These are phyloP conservation scores for Myxocyprinus asiaticus DNA, from an alignment of 2,113 vertebrate species.

Conservation along the genomic window DNA sequence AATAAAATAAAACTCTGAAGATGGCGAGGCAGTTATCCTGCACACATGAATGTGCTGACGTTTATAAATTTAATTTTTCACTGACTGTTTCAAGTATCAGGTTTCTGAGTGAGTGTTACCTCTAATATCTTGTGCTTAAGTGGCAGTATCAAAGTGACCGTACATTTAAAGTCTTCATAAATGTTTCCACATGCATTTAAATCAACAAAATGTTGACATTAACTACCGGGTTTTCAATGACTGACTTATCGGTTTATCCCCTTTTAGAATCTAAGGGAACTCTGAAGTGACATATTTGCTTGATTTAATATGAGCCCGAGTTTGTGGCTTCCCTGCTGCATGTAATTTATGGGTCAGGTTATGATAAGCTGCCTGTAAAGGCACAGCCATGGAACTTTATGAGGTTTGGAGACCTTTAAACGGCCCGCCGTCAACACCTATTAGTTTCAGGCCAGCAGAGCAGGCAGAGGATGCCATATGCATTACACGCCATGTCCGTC, in stretches of 20 bases:
- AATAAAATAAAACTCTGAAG: background rate
- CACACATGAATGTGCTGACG: background rate
- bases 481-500: slow-evolving; percentile 48
- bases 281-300: slow-evolving; percentile 38
- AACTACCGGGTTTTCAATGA: slow-evolving; percentile 15
- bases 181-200: slow-evolving; percentile 22
- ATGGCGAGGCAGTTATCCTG: background rate
- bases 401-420: slow-evolving; percentile 66
- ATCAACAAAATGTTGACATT: slow-evolving; percentile 4
- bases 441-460: slow-evolving; percentile 65
- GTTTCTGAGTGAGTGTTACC: background rate
- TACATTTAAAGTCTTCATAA: slow-evolving; percentile 7
- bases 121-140: background rate
- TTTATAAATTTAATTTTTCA: background rate
- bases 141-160: too few relatives aligned
- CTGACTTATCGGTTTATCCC: slow-evolving; percentile 12
- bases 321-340: slow-evolving; percentile 43
- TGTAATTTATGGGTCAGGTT: slow-evolving; percentile 56
- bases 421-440: slow-evolving; percentile 58
- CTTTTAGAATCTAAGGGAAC: slow-evolving; percentile 16
- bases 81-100: background rate
- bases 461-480: slow-evolving; percentile 67
- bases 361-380: slow-evolving; percentile 45
- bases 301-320: slow-evolving; percentile 14
- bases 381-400: slow-evolving; percentile 54